Evolutionary conservation across 2,888 invertebrate genomes (phyloP), one percentile per base, ranked within the genome.

Genomic region (Caenorhabditis drosophilae): DNA sequence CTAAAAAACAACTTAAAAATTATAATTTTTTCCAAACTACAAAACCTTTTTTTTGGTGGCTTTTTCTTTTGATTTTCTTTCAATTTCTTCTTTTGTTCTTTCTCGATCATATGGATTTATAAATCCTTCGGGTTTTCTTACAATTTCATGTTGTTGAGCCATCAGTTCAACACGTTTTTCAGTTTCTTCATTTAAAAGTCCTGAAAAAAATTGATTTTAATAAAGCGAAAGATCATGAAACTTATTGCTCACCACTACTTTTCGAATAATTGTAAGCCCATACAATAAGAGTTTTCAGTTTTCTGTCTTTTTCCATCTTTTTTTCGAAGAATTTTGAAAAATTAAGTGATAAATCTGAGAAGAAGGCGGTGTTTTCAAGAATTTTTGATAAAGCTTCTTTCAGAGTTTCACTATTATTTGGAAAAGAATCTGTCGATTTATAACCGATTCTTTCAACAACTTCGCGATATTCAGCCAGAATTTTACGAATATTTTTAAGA

Each of bases 361-460:
- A 72, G n/a, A 69, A 51, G 3, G 69, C 66, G 1, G 63, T 67
- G 56, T 72, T 72, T 35, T 72, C 72, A 31, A 60, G 45, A 11
- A 66, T 41, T 64, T 66, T 41, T 4, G 67, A 63, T 42, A 72
- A 40, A 12, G 60, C 55, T 40, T 57, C 51, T 40, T 58, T 60
- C 46, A 72, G 44, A 22, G 60, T 53, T 23, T 69, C 69, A 23
- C 61, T 57, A 35, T 58, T 46, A 20, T 69, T 58, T 1, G 72
- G 69, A 40, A 69, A 69, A 4, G 63, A 49, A 7, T 36, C 53
- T 4, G 60, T 58, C 4, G 72, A 16, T n/a, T 44, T 47, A 49
- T 69, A 60, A 31, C 49, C 50, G 26, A 62, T 63, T 11, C 69
- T 34, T 50, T 67, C 61, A 12, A 72, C n/a, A 0, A 45, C 51